phyloP scores from a whole-genome alignment of 2,888 invertebrate genomes.

The Tetragonisca angustula region DNA sequence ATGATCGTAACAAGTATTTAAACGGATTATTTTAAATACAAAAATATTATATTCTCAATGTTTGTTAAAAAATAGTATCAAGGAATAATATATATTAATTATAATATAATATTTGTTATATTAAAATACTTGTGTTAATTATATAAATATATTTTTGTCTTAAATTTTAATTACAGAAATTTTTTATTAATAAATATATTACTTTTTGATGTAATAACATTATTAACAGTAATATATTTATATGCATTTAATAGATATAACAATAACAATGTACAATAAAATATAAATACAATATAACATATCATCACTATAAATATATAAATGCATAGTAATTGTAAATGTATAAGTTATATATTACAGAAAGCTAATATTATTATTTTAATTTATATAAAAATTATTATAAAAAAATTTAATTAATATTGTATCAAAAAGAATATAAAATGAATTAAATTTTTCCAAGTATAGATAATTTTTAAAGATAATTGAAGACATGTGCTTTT shows the following conservation, averaged over 20 bases:
- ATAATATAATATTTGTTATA: conserved; percentile 25
- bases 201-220: conserved; percentile 15
- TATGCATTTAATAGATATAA: conserved; percentile 23
- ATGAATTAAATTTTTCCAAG: background rate
- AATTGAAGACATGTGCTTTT: background rate
- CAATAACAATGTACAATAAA: conserved; percentile 36
- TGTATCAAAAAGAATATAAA: background rate
- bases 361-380: background rate
- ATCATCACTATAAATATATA: background rate
- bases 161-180: conserved; percentile 13
- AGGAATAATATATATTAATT: conserved; percentile 6
- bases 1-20: background rate
- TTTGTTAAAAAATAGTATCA: conserved; percentile 5
- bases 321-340: conserved; percentile 1
- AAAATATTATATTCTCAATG: background rate
- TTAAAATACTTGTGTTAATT: conserved; percentile 2
- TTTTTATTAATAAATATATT: background rate
- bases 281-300: conserved; percentile 35
- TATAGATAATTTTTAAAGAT: background rate
- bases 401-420: background rate
- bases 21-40: background rate
- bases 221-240: conserved; percentile 38
- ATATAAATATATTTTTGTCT: conserved; percentile 15
- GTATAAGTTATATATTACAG: background rate
- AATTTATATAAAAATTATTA: background rate